Percentiles rank a stretch among this genome's conserved stretches.
Evolutionary conservation across 2,113 vertebrate species (phyloP).

Genomic region (Takifugu flavidus): DNA sequence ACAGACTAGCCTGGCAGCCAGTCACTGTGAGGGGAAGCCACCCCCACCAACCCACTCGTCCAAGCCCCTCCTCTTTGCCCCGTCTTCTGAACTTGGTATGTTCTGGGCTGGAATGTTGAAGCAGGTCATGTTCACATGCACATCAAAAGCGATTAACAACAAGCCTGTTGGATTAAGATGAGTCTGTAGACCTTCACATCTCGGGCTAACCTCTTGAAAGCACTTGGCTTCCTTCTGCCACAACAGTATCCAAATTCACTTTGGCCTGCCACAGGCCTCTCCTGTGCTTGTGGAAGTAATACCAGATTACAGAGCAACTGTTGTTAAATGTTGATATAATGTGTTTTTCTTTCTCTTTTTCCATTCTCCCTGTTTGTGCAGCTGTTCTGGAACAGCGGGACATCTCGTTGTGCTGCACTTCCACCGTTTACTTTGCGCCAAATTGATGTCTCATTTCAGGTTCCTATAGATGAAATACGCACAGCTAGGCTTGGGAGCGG

Average conservation of each 20-base stretch:
- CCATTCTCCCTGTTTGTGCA: slow-evolving; percentile 72
- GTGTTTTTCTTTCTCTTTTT: slow-evolving; percentile 74
- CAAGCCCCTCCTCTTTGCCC: slow-evolving; percentile 21
- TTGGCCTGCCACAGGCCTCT: slow-evolving; percentile 65
- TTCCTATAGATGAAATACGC: slow-evolving; percentile 67
- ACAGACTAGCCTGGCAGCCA: slow-evolving; percentile 54
- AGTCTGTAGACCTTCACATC: slow-evolving; percentile 64
- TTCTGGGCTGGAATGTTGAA: slow-evolving; percentile 56
- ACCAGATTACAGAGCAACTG: slow-evolving; percentile 81
- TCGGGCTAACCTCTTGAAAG: slow-evolving; percentile 62
- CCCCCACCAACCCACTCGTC: slow-evolving; percentile 13
- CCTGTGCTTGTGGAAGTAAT: slow-evolving; percentile 77
- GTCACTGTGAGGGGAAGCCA: slow-evolving; percentile 49
- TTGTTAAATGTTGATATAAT: slow-evolving; percentile 81
- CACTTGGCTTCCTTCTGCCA: slow-evolving; percentile 62
- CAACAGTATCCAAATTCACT: slow-evolving; percentile 69
- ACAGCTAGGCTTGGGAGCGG: slow-evolving; percentile 24
- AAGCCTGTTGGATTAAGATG: slow-evolving; percentile 66
- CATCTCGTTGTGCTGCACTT: slow-evolving; percentile 63
- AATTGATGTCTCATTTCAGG: slow-evolving; percentile 73
- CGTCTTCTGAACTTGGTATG: slow-evolving; percentile 58
- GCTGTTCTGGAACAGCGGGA: slow-evolving; percentile 75
- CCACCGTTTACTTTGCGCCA: slow-evolving; percentile 62
- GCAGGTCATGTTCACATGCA: slow-evolving; percentile 66
- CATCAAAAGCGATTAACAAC: slow-evolving; percentile 71